phyloP scores from a whole-genome alignment of 2,113 vertebrate genomes.

The Alouatta palliata region DNA sequence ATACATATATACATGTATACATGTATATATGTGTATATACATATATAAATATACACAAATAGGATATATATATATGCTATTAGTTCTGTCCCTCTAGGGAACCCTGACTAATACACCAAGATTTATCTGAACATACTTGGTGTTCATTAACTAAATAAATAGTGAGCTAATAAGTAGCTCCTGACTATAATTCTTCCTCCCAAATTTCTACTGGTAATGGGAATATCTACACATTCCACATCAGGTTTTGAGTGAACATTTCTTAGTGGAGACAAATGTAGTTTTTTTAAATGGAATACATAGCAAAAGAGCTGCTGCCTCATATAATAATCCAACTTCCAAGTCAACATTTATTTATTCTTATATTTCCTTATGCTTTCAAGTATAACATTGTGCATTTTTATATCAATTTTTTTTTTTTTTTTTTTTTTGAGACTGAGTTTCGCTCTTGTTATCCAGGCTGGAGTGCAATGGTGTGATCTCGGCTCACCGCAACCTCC shows the following conservation, averaged over 20 bases:
- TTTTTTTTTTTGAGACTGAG: too few species aligned
- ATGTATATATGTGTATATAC: too few species aligned
- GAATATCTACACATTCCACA: neutral
- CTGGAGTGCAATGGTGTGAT: too few species aligned
- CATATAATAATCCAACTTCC: neutral
- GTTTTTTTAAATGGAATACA: neutral
- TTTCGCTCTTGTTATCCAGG: too few species aligned
- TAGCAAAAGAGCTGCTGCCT: neutral
- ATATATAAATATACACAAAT: too few species aligned
- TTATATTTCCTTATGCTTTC: conserved; percentile 17
- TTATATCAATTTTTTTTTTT: conserved; percentile 29
- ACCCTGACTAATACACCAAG: neutral
- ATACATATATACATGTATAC: too few species aligned
- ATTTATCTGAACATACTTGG: neutral
- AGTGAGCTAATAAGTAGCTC: neutral
- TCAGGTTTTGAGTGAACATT: neutral
- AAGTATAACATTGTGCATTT: conserved; percentile 16
- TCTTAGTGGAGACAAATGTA: conserved; percentile 14
- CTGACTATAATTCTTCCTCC: neutral
- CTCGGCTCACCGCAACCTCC: too few species aligned
- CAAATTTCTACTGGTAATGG: neutral
- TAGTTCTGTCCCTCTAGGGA: too few species aligned
- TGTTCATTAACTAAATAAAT: neutral
- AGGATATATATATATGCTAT: too few species aligned
- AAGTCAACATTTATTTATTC: conserved; percentile 15